These are phyloP conservation scores for Cybosia mesomella DNA, from an alignment of 2,888 invertebrate genomes.

Conservation along the genomic window DNA sequence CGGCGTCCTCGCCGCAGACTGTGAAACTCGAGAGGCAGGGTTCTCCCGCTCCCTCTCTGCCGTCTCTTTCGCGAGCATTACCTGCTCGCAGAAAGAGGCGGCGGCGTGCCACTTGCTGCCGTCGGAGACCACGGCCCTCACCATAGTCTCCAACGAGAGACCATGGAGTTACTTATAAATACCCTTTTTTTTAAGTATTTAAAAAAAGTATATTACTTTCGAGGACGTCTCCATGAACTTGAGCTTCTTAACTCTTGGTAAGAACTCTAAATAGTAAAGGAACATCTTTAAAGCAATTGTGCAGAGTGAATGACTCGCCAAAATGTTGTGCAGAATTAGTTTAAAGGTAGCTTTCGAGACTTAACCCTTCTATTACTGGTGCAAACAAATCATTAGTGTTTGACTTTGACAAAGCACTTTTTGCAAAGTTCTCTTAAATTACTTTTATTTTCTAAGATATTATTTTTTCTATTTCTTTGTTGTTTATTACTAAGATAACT, in stretches of 20 bases:
- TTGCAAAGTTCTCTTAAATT: constrained; percentile 6
- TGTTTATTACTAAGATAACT: not conserved
- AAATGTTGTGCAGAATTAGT: constrained; percentile 52
- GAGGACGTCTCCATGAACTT: not conserved
- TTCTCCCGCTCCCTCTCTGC: too few species aligned
- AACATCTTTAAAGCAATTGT: constrained; percentile 55
- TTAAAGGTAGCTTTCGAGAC: constrained; percentile 51
- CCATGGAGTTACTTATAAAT: too few species aligned
- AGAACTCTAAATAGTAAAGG: constrained; percentile 46
- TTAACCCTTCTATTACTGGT: constrained; percentile 50
- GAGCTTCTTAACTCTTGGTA: constrained; percentile 17
- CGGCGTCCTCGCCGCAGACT: too few species aligned
- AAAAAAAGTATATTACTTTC: not conserved
- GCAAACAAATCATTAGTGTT: constrained; percentile 32
- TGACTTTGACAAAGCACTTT: constrained; percentile 47
- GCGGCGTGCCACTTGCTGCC: too few species aligned
- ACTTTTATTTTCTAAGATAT: too few species aligned
- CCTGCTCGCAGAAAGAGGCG: too few species aligned
- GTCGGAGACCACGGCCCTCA: too few species aligned
- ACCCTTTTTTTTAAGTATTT: not conserved
- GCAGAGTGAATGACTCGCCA: constrained; percentile 56
- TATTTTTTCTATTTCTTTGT: not conserved
- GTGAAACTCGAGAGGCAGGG: too few species aligned
- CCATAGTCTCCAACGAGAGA: too few species aligned
- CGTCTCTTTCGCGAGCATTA: too few species aligned